Evolutionary conservation across 1,140 invertebrate genomes (phyloP).

Genomic region (Apis florea): DNA sequence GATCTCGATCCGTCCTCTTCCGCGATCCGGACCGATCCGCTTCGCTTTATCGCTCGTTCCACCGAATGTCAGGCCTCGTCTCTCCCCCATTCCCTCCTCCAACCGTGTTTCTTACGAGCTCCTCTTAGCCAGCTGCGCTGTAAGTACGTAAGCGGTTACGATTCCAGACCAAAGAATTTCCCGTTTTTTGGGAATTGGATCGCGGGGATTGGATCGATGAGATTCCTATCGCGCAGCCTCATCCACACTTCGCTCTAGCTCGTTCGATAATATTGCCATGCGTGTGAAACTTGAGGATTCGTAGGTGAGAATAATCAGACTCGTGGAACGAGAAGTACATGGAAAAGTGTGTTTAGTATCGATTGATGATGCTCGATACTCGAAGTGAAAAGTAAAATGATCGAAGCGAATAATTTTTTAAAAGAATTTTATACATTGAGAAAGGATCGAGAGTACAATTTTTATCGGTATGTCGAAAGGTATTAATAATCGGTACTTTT

Average conservation of each 20-base stretch:
- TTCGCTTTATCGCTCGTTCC: slow-evolving; percentile 54
- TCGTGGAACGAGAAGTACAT: no score
- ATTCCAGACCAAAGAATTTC: slow-evolving; percentile 13
- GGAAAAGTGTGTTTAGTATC: no score
- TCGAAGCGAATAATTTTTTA: no score
- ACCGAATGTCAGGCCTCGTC: slow-evolving; percentile 35
- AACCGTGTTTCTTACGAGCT: slow-evolving; percentile 27
- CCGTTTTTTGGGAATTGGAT: not conserved
- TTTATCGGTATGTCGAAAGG: not conserved
- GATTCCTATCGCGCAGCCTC: no score
- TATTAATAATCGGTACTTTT: slow-evolving; percentile 25
- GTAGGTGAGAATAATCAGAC: no score
- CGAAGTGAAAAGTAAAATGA: no score
- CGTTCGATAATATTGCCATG: no score
- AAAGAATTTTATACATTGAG: no score
- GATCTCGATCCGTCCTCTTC: slow-evolving; percentile 61
- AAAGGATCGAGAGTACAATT: no score
- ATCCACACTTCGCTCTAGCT: no score
- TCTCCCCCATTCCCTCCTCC: slow-evolving; percentile 24
- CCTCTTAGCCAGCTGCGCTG: slow-evolving; percentile 3
- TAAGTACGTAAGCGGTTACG: not conserved
- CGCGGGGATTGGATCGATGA: slow-evolving; percentile 1
- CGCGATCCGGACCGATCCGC: slow-evolving; percentile 44
- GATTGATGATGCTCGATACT: no score
- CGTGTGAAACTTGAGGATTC: no score